Conservation (phyloP, 2,888 invertebrate genomes). For the Bhutanitis thaidina region DNA sequence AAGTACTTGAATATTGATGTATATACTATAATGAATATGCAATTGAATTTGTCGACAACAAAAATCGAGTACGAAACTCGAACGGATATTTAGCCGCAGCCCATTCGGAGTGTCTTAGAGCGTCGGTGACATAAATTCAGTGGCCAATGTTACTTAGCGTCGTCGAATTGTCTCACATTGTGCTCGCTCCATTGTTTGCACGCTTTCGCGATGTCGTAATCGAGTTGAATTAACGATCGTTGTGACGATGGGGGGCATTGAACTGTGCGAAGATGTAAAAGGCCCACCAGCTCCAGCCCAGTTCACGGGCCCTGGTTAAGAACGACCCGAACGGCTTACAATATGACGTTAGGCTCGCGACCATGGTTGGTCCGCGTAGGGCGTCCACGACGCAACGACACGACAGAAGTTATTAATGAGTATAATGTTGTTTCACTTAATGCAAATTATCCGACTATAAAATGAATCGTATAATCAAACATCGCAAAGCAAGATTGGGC, state of each 20-base stretch:
- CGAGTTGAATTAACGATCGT: conserved; percentile 35
- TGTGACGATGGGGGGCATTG: conserved; percentile 26
- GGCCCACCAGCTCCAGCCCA: conserved; percentile 9
- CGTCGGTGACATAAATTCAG: conserved; percentile 11
- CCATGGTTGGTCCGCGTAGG: conserved; percentile 8
- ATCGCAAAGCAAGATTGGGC: too few species aligned
- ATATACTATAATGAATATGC: too few species aligned
- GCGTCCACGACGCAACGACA: background rate
- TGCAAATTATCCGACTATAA: conserved; percentile 7
- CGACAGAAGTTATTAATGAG: background rate
- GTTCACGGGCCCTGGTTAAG: background rate
- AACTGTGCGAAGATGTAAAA: conserved; percentile 27
- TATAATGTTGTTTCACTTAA: conserved; percentile 1
- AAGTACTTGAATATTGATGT: too few species aligned
- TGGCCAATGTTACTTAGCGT: conserved; percentile 12
- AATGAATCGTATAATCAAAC: background rate
- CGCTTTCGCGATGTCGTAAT: conserved; percentile 38
- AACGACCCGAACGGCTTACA: background rate
- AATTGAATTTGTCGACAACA: too few species aligned
- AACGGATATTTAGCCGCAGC: background rate
- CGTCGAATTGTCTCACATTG: conserved; percentile 28
- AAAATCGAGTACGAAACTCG: background rate
- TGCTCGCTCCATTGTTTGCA: conserved; percentile 36
- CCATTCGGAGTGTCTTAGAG: background rate
- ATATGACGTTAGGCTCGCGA: background rate